Base-by-base conservation (phyloP, 2,113 vertebrate species). In the Cyanoramphus novaezelandiae region DNA sequence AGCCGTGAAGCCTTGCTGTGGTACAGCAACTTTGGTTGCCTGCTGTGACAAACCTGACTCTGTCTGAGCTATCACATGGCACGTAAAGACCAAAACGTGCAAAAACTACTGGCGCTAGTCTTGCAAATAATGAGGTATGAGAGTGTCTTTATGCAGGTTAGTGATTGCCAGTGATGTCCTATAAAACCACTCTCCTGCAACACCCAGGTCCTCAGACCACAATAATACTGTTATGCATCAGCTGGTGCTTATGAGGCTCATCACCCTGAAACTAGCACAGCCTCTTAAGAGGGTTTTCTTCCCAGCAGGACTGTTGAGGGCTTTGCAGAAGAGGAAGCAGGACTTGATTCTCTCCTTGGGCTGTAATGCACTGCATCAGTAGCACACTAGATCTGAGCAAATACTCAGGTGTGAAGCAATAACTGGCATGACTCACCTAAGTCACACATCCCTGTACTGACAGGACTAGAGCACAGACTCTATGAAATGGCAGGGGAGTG, bases 321-420 rank as follows among this genome's bases (percentile, higher is more conserved):
- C 33, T 92, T 93, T 89, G 79, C 77, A 87, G 39, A 76, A 68
- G 35, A 57, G 24, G 35, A 87, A 76, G 31, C 0, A 0, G 23
- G 41, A n/a, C n/a, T 53, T 44, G 1, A 0, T 50, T 37, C 27
- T 72, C 44, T 86, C 52, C 39, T 83, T 50, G 8, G 63, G 15
- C 67, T 70, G 44, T 44, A 72, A 49, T 0, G 11, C 20, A 21
- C 16, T 0, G 0, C 46, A n/a, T 23, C 64, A 83, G 35, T 2
- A 9, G 28, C 11, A 23, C 0, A 7, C n/a, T 41, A 37, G 46
- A 65, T 16, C 78, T 39, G 50, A 92, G 43, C 70, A 74, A 84
- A 87, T 17, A 29, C 2, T 3, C 39, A 0, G 0, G 33, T 28
- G 47, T 33, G 49, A 95, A 31, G 64, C 71, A 86, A 9, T 49